Conservation (phyloP, 2,113 vertebrate genomes). For the Tetrao urogallus region DNA sequence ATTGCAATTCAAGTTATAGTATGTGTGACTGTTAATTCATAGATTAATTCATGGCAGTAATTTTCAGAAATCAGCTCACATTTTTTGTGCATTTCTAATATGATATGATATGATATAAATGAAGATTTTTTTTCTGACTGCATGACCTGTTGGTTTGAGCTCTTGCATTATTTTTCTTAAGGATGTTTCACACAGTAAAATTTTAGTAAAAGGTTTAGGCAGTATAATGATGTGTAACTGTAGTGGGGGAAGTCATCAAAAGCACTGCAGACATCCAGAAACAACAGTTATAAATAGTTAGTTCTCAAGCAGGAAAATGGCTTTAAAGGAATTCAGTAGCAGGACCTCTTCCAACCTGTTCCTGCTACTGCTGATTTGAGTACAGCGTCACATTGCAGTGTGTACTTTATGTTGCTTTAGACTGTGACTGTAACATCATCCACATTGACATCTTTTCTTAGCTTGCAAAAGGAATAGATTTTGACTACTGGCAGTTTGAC, state of each 20-base stretch:
- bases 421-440: not conserved
- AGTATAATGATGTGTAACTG: not conserved
- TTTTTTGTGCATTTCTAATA: fast-evolving
- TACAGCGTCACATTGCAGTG: not conserved
- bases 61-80: not conserved
- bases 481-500: not conserved
- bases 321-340: not conserved
- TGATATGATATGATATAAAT: not conserved
- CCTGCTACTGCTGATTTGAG: not conserved
- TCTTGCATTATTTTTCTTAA: not conserved
- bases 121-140: not conserved
- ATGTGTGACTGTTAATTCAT: not conserved
- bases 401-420: not conserved
- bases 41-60: not conserved
- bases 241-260: not conserved
- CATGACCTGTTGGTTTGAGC: not conserved
- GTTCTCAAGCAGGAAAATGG: not conserved
- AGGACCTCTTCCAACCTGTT: not conserved
- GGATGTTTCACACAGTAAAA: not conserved
- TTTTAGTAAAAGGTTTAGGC: not conserved
- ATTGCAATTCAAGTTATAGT: not conserved
- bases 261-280: not conserved
- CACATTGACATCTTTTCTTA: not conserved
- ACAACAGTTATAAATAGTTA: not conserved
- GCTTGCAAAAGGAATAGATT: not conserved